Evolutionary conservation across 23 tunicate genomes (phyloP), one percentile per base, ranked within the genome.

Genomic region (Halocynthia roretzi): DNA sequence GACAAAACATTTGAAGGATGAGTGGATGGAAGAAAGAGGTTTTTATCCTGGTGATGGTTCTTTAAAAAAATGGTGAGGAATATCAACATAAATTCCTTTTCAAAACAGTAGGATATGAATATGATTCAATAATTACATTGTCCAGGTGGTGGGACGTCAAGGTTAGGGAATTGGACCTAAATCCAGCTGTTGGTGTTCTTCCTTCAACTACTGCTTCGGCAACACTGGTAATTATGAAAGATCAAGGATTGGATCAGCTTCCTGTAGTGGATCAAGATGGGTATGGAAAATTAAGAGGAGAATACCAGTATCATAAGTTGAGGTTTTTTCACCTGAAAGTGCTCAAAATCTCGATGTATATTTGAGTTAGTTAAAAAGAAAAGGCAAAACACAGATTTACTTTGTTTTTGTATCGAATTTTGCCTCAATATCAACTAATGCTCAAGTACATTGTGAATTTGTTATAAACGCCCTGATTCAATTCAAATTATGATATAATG

Each of bases 1-100:
- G 99, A 96, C 99, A 8, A 96, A 96, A 71, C 93, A 87, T 80
- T 68, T 96, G 83, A 90, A 54, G 86, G 93, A 87, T 56, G 99
- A 96, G 7, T 96, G 99, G 99, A 96, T 96, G 99, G 79, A 86
- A 7, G 99, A 96, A 54, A 82, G 96, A 61, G 84, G 85, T 57
- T 91, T 96, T 67, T 56, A 87, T 15, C 86, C 90, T 50, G 72
- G 6, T 15, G 40, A 54, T 5, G 54, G 54, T 21, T 15, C 2
- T 8, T 78, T 6, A 0, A 74, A 5, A 64, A 74, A 74, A 74
- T 74, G 78, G 78, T 74, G 22, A 54, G 78, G 12, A 21, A n/a
- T 4, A 58, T n/a, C n/a, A n/a, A n/a, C n/a, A n/a, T n/a, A n/a
- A n/a, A n/a, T n/a, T n/a, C 4, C 64, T 58, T 57, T 58, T 31